Evolutionary conservation across 2,888 invertebrate genomes (phyloP), one percentile per base, ranked within the genome.

Genomic region (Eumacrocentrus americanus): DNA sequence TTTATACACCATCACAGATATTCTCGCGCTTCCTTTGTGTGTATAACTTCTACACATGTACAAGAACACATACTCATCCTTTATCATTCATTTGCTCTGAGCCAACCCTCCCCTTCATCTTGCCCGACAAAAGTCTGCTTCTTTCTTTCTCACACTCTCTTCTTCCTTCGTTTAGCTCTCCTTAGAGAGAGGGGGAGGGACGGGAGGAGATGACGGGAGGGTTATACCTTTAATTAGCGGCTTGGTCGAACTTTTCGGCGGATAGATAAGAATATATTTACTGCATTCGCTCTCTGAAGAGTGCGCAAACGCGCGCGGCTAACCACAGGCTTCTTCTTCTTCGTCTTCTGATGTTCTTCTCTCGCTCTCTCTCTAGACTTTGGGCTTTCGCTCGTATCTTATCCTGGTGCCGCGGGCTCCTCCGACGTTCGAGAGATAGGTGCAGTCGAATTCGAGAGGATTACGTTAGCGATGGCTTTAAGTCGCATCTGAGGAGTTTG

Each of bases 241-340:
- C 68, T 69, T n/a, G n/a, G n/a, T n/a, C 71, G 65, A 75, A 73
- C 74, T 73, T 76, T 76, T 76, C 71, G 72, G 74, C 67, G 67
- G 68, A 76, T 71, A 76, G 76, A 77, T 77, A 77, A 77, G 73
- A 71, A 70, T 70, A 69, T 75, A 76, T 76, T 74, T 73, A 73
- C 70, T 70, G 68, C 71, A 63, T n/a, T n/a, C n/a, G n/a, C n/a
- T n/a, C n/a, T n/a, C n/a, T n/a, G n/a, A n/a, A n/a, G n/a, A n/a
- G n/a, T n/a, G n/a, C 60, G 48, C 54, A 47, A 29, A 56, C 53
- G 44, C 42, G n/a, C n/a, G 50, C 42, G 55, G 60, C 57, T 56
- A 62, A 64, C 60, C 53, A 50, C 60, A 50, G 47, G 38, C 48
- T 62, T 46, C 57, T 20, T 38, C 23, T 6, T 14, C 14, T n/a